phyloP scores from a whole-genome alignment of 2,888 invertebrate genomes.

The Plemyria rubiginata region DNA sequence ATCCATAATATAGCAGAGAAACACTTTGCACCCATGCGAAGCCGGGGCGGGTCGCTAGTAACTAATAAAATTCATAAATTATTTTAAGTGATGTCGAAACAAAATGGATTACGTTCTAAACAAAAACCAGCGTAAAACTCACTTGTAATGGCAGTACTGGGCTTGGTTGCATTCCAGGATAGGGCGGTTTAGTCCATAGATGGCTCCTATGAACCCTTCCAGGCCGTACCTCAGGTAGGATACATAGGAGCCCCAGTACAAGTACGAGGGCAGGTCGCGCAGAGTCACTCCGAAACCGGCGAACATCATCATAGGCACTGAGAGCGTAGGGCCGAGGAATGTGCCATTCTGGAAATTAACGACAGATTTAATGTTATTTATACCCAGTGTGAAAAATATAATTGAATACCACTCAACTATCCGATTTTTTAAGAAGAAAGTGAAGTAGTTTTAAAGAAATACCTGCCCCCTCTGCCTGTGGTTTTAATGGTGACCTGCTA shows the following conservation, averaged over 20 bases:
- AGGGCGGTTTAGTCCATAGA: constrained; percentile 92
- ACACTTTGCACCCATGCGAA: too few species aligned
- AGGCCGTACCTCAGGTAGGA: constrained; percentile 96
- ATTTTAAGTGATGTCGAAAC: neutral
- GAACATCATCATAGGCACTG: constrained; percentile 98
- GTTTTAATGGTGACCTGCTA: too few species aligned
- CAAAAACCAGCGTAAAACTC: constrained; percentile 38
- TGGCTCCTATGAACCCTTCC: constrained; percentile 93
- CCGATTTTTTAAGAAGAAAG: too few species aligned
- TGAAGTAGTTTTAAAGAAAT: too few species aligned
- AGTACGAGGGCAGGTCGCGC: constrained; percentile 92
- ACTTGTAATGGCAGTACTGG: constrained; percentile 92
- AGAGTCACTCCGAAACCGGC: constrained; percentile 97
- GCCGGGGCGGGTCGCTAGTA: too few species aligned
- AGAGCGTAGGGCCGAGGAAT: constrained; percentile 95
- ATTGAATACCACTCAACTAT: too few species aligned
- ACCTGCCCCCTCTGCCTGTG: too few species aligned
- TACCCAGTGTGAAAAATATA: too few species aligned
- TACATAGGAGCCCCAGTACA: constrained; percentile 96
- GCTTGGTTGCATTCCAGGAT: constrained; percentile 91
- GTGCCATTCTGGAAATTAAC: constrained; percentile 91
- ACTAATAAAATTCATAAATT: too few species aligned
- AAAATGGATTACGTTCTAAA: neutral
- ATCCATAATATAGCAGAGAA: too few species aligned
- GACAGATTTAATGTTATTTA: neutral